Base-by-base conservation (phyloP, 1,140 invertebrate genomes). In the Drosophila aff. region DNA sequence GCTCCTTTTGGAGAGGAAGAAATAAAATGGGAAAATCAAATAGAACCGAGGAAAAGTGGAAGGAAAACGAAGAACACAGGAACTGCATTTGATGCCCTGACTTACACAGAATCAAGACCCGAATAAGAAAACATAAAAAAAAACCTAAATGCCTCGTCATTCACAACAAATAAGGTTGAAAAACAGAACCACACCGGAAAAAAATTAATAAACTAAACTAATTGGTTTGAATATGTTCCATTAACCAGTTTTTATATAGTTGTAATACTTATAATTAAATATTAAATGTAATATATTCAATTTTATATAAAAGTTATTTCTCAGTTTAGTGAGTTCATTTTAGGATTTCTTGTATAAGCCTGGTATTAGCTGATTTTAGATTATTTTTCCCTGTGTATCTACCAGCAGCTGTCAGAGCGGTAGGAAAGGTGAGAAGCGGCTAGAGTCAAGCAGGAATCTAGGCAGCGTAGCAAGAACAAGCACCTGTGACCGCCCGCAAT, bases 401-500 rank as follows among this genome's bases (percentile, higher is more conserved):
- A 0, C 43, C 57, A 82, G 55, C 84, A 89, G 85, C 81, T 83
- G 84, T 60, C 68, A 13, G 65, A 71, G 59, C 47, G 40, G 23
- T 18, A 33, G 63, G 31, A 59, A 46, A 58, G 73, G 53, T 65
- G 41, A 52, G 41, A 68, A 77, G 31, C 53, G 44, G 44, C 41
- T 43, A 36, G 67, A 71, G 43, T 21, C 38, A 57, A 58, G 68
- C 49, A 58, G 50, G 69, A 72, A 69, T 72, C 68, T 40, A 47
- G 18, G 33, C 33, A 28, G 31, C n/a, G n/a, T 18, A 38, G 38
- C 47, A 9, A 49, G 50, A 64, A 69, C 21, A 66, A 74, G 82
- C 84, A 87, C 84, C 84, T 87, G 84, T 87, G 84, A 87, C 84
- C 84, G 81, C 84, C 84, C 85, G 84, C 84, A 75, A 78, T 28